A percentile compares a stretch with the other conserved stretches of the same genome.
phyloP scores from a whole-genome alignment of 2,888 invertebrate genomes.

The Erannis defoliaria region DNA sequence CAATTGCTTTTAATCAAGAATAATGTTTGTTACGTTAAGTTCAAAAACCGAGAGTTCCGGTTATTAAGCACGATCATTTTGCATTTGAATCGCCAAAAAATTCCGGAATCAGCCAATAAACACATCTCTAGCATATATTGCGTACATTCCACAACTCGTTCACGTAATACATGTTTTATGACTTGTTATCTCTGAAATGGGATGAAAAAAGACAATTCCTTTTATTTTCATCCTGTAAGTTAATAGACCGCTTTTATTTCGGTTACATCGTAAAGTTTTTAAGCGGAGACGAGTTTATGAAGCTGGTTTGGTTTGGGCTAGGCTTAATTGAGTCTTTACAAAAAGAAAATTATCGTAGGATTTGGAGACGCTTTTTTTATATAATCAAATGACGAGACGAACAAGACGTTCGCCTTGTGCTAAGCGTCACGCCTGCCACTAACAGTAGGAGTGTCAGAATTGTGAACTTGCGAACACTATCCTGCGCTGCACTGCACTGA shows the following conservation, averaged over 20 bases:
- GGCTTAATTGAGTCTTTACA: not conserved
- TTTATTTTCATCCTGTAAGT: constrained; percentile 26
- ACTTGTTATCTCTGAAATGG: constrained; percentile 25
- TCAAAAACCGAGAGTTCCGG: too few relatives aligned
- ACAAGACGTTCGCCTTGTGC: too few relatives aligned
- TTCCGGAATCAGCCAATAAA: not conserved
- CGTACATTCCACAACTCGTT: constrained; percentile 21
- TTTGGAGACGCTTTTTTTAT: too few relatives aligned
- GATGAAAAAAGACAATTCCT: constrained; percentile 34
- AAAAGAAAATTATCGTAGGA: not conserved
- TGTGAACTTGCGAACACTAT: too few relatives aligned
- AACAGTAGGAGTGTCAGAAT: too few relatives aligned
- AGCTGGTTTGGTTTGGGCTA: not conserved
- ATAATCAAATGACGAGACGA: too few relatives aligned
- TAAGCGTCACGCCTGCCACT: too few relatives aligned
- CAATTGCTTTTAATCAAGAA: too few relatives aligned
- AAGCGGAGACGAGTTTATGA: constrained; percentile 13
- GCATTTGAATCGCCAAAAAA: not conserved
- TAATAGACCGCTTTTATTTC: constrained; percentile 23
- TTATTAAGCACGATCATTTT: not conserved
- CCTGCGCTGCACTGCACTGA: too few relatives aligned
- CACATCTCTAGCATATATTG: constrained; percentile 3
- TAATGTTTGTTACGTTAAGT: too few relatives aligned
- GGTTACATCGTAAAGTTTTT: constrained; percentile 19
- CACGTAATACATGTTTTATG: constrained; percentile 22